Evolutionary conservation across 1,140 invertebrate genomes (phyloP), one percentile per base, ranked within the genome.

Genomic region (Capitella teleta): DNA sequence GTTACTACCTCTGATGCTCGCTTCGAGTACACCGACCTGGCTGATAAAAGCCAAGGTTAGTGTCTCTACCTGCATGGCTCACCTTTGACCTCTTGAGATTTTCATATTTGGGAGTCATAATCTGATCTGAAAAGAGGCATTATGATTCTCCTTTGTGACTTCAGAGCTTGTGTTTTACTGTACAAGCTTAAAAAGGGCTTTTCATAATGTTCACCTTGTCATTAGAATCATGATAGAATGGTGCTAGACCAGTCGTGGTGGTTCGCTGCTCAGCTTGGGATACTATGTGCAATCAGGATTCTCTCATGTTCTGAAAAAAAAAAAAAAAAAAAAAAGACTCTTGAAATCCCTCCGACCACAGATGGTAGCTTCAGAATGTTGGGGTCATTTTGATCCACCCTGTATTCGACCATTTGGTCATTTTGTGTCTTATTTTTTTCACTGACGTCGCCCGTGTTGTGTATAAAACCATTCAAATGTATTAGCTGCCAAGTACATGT

Each of bases 21-120:
- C 16, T 44, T 44, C 28, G 47, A 25, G 16, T 37, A 34, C 23
- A 14, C 16, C 14, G 32, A 49, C 34, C 12, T 34, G 10, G 30
- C 47, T 25, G 47, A 49, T 37, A 49, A 37, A 38, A 38, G 32
- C 5, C 47, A 49, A 21, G 47, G 47, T 49, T n/a, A 48, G 47
- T 48, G 5, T 5, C 14, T 12, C 10, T 26, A 10, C 21, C 10
- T 28, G 14, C n/a, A 10, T 28, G 10, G 5, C 21, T 19, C 8
- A 14, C 8, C 14, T 14, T 45, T 45, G 14, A 26, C 14, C 24
- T 41, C 43, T 26, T 6, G 10, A 28, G 14, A 23, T 45, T 45
- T 18, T 47, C 1, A 16, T 32, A n/a, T 47, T 8, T 28, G 18
- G 34, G n/a, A 32, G 5, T 28, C 10, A 32, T 12, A 10, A 10